These are phyloP conservation scores for Sphaerophoria rueppellii DNA, from an alignment of 2,888 invertebrate species.

Conservation along the genomic window DNA sequence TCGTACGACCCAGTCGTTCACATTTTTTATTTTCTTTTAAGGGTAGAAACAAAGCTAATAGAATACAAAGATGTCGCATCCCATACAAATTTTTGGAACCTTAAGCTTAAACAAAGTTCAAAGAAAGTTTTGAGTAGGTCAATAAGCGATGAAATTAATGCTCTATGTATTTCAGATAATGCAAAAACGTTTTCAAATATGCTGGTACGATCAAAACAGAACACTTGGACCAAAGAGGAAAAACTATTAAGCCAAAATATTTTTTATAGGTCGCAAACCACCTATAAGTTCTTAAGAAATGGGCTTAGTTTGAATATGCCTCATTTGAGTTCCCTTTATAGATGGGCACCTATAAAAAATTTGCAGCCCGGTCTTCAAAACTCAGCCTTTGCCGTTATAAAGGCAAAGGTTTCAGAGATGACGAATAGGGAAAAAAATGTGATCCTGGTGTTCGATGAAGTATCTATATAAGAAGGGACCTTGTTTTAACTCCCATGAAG, in stretches of 20 bases:
- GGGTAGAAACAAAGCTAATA: no score
- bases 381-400: neutral
- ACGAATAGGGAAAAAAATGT: neutral
- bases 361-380: neutral
- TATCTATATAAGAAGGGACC: neutral
- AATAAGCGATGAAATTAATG: no score
- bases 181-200: neutral
- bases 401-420: neutral
- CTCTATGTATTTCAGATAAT: no score
- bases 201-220: neutral
- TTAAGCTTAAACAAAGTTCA: no score
- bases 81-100: no score
- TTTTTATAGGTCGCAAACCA: neutral
- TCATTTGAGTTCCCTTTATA: neutral
- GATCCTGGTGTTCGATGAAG: neutral
- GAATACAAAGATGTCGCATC: no score
- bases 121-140: no score
- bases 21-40: no score
- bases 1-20: no score
- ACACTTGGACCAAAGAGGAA: neutral
- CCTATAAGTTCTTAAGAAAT: slow-evolving; percentile 1
- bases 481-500: neutral
- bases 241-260: neutral
- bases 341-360: neutral
- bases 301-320: neutral